These are phyloP conservation scores for Odontothrips loti DNA, from an alignment of 2,888 invertebrate species.

Conservation along the genomic window DNA sequence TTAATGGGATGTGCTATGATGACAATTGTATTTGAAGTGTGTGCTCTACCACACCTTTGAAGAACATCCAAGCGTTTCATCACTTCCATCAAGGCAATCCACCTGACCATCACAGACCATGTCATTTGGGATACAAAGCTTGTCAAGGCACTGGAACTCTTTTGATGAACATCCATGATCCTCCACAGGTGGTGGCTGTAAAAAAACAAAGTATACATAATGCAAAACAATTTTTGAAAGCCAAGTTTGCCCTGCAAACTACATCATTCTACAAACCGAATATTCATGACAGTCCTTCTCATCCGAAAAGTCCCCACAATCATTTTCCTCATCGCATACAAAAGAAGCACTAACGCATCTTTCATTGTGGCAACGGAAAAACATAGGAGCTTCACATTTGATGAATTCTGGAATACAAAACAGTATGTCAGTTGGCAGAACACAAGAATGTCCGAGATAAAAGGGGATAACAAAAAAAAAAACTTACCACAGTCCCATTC, in stretches of 20 bases:
- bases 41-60: neutral
- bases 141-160: constrained; percentile 42
- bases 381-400: constrained; percentile 28
- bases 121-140: constrained; percentile 44
- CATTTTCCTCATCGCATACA: constrained; percentile 46
- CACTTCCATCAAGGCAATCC: constrained; percentile 48
- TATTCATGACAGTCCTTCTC: constrained; percentile 44
- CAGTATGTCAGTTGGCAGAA: neutral
- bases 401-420: constrained; percentile 12
- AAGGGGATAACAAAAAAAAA: neutral
- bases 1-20: too few relatives aligned
- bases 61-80: constrained; percentile 45
- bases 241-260: neutral
- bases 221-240: neutral
- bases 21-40: too few relatives aligned
- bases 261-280: neutral
- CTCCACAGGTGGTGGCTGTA: neutral
- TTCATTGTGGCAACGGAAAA: constrained; percentile 45
- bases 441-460: neutral
- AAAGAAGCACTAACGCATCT: constrained; percentile 45
- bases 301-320: constrained; percentile 49
- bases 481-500: constrained; percentile 33
- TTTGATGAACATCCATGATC: constrained; percentile 37
- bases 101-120: constrained; percentile 46
- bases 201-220: neutral